Base-by-base conservation (phyloP, 1,140 invertebrate species). In the Platyscapa corneri region DNA sequence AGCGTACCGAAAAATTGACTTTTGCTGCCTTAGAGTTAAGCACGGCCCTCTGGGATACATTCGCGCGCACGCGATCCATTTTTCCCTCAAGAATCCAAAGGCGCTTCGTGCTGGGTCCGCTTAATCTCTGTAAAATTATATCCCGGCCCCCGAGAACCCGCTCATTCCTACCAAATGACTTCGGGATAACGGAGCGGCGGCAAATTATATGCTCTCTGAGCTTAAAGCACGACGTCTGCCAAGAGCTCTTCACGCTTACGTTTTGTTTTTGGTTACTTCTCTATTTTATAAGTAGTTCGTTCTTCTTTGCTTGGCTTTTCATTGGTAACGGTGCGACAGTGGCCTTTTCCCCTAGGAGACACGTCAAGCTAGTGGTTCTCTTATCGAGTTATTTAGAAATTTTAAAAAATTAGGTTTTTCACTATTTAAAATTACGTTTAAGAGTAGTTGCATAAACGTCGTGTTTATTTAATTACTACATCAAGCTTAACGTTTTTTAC, bases 181-280 rank as follows among this genome's bases (percentile, higher is more conserved):
- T 46, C 64, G 14, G 79, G 39, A 46, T 12, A 65, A 64, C 60
- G 39, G 10, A 34, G 32, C 65, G n/a, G 30, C 80, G 37, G 39
- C 8, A 82, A 82, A 82, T 82, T 82, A 82, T 82, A 82, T 46
- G 80, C 80, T 49, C 49, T 18, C 67, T 56, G 64, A 81, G 64
- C 79, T 67, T 65, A 56, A 67, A 39, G 37, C 64, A 20, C 60
- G 79, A 67, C 5, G 37, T 74, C 23, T 74, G 67, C 20, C 27
- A 16, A 64, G 2, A 12, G 32, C 16, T 32, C 64, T 81, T 70
- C 67, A 74, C 32, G 39, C 80, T 56, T 3, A 3, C 67, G 20
- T 16, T 53, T 82, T 74, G 30, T 64, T 56, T 49, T 67, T 27
- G 6, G 37, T 27, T 42, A 65, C 34, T 80, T 80, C 39, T 80